These are phyloP conservation scores for Stratiomys singularior DNA, from an alignment of 2,888 invertebrate genomes.

Conservation along the genomic window DNA sequence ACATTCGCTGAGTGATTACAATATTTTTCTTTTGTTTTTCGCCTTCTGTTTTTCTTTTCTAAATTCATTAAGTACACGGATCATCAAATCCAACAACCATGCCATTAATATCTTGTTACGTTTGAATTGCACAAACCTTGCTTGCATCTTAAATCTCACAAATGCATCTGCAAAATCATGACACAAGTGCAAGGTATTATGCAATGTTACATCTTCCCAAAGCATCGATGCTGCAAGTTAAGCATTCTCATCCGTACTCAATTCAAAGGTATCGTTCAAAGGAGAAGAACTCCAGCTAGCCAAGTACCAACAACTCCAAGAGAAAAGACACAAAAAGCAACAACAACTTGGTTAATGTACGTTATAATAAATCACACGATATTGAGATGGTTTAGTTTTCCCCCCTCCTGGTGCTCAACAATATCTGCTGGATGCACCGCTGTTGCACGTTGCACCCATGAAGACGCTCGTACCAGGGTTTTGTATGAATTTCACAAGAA, in stretches of 20 bases:
- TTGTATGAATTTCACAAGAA: not conserved
- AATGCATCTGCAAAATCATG: constrained; percentile 37
- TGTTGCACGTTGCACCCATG: too few species aligned
- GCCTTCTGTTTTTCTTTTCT: too few species aligned
- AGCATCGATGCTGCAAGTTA: not conserved
- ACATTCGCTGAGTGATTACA: too few species aligned
- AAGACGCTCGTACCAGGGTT: not conserved
- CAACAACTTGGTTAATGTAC: constrained; percentile 18
- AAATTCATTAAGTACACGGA: constrained; percentile 10
- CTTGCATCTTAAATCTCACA: not conserved
- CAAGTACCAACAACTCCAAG: not conserved
- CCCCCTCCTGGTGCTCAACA: too few species aligned
- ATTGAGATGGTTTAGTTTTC: not conserved
- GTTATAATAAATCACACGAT: constrained; percentile 1
- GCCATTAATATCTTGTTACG: constrained; percentile 28
- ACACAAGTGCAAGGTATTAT: constrained; percentile 38
- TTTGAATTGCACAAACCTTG: not conserved
- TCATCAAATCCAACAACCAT: constrained; percentile 12
- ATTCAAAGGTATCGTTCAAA: too few species aligned
- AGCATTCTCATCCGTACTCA: too few species aligned
- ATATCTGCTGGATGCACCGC: not conserved
- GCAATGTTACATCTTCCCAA: constrained; percentile 1
- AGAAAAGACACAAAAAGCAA: too few species aligned
- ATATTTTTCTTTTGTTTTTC: too few species aligned
- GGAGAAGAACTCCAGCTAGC: not conserved